These are phyloP conservation scores for Elaphurus davidianus DNA, from an alignment of 2,113 vertebrate species.

Conservation along the genomic window DNA sequence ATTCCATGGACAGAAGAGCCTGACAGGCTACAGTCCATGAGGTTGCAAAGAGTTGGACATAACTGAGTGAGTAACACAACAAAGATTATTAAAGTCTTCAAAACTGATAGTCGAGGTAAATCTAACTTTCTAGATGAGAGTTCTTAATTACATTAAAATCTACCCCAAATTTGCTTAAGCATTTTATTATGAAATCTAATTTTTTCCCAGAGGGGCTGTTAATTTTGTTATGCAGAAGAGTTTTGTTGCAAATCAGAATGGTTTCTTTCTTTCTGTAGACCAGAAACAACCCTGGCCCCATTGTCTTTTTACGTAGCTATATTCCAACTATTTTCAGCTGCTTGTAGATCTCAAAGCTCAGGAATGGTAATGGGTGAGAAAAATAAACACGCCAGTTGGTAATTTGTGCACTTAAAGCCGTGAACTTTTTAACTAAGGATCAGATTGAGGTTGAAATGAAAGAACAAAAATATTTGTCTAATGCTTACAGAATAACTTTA, in stretches of 20 bases:
- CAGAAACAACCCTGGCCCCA: background rate
- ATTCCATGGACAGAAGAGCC: background rate
- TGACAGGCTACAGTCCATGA: background rate
- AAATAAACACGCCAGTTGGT: background rate
- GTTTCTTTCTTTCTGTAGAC: slow-evolving; percentile 12
- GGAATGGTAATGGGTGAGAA: background rate
- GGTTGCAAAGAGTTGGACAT: background rate
- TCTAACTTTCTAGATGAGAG: background rate
- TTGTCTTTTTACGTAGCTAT: background rate
- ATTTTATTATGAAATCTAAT: slow-evolving; percentile 33
- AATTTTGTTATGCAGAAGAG: background rate
- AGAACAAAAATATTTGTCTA: slow-evolving; percentile 8
- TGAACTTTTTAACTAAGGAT: background rate
- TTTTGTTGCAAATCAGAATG: background rate
- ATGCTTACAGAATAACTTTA: slow-evolving; percentile 7
- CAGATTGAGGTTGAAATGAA: background rate
- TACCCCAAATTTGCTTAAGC: background rate
- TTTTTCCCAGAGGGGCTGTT: background rate
- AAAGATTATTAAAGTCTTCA: background rate
- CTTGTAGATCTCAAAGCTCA: background rate
- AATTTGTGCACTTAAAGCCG: background rate
- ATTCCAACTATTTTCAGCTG: background rate
- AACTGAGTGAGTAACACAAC: background rate
- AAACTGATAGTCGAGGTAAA: background rate
- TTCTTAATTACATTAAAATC: slow-evolving; percentile 20